phyloP scores from a whole-genome alignment of 2,797 vertebrate genomes.

The Morelia viridis region DNA sequence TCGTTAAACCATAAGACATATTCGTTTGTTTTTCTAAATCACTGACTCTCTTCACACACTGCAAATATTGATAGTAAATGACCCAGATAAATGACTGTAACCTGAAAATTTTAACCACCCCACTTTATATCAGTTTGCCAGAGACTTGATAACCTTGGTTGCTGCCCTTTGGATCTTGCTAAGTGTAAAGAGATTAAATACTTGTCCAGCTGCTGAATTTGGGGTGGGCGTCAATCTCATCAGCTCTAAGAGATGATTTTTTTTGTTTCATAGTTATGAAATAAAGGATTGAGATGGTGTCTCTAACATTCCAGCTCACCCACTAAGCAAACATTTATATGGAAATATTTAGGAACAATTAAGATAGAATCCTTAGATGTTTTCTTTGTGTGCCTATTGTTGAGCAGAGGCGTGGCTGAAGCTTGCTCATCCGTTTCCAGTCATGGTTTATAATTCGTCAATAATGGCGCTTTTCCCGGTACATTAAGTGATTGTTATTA shows the following conservation, averaged over 20 bases:
- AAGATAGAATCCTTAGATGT: fast-evolving
- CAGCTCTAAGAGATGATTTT: background rate
- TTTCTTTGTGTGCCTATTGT: conserved; percentile 11
- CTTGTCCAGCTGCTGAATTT: background rate
- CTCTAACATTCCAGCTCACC: background rate
- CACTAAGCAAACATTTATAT: conserved; percentile 5
- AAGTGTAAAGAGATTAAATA: background rate
- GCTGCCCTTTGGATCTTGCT: background rate
- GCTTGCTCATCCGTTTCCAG: conserved; percentile 1
- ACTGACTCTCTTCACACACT: background rate
- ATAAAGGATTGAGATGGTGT: background rate
- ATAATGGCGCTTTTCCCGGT: conserved; percentile 37
- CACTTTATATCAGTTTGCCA: background rate
- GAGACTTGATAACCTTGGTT: background rate
- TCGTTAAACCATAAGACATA: background rate
- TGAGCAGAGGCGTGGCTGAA: background rate
- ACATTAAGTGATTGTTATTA: conserved; percentile 23
- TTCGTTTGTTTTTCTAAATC: background rate
- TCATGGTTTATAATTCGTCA: conserved; percentile 40
- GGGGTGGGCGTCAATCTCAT: background rate
- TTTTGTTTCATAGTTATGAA: background rate
- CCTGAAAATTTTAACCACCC: background rate
- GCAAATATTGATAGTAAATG: background rate
- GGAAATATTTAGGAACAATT: conserved; percentile 26
- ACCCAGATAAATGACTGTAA: background rate